Evolutionary conservation across 2,797 vertebrate genomes (phyloP).

Genomic region (Florisuga fusca): DNA sequence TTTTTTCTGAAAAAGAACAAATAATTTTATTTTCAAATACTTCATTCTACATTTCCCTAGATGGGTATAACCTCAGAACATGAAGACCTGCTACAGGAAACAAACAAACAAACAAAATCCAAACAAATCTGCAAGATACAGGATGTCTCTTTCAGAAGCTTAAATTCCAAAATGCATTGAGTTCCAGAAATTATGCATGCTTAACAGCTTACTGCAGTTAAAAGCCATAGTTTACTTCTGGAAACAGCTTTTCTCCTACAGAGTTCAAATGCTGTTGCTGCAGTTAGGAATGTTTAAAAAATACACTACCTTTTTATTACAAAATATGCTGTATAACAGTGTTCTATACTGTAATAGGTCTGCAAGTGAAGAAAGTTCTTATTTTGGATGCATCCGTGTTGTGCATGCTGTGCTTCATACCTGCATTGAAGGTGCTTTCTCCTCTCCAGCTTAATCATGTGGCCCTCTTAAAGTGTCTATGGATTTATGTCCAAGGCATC

Average conservation of each 20-base stretch:
- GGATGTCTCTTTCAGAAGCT: not conserved
- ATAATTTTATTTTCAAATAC: not conserved
- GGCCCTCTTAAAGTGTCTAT: not conserved
- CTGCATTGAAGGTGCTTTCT: not conserved
- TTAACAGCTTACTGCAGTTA: not conserved
- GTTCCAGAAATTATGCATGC: not conserved
- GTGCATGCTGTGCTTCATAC: not conserved
- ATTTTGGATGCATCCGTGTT: not conserved
- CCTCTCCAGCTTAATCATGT: not conserved
- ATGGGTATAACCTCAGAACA: not conserved
- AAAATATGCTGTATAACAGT: not conserved
- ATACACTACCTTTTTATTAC: not conserved
- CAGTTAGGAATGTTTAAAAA: not conserved
- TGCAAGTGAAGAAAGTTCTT: slow-evolving; percentile 2
- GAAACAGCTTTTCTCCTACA: not conserved
- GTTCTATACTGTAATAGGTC: not conserved
- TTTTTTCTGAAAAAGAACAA: not conserved
- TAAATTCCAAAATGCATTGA: not conserved
- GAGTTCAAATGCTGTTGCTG: not conserved
- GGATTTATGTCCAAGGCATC: not conserved
- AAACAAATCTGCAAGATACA: not conserved
- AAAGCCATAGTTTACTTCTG: slow-evolving; percentile 2
- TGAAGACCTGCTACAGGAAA: not conserved
- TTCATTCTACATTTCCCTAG: not conserved
- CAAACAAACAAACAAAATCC: not conserved